Conservation (phyloP, 2,113 vertebrate species). For the Polypterus senegalus region DNA sequence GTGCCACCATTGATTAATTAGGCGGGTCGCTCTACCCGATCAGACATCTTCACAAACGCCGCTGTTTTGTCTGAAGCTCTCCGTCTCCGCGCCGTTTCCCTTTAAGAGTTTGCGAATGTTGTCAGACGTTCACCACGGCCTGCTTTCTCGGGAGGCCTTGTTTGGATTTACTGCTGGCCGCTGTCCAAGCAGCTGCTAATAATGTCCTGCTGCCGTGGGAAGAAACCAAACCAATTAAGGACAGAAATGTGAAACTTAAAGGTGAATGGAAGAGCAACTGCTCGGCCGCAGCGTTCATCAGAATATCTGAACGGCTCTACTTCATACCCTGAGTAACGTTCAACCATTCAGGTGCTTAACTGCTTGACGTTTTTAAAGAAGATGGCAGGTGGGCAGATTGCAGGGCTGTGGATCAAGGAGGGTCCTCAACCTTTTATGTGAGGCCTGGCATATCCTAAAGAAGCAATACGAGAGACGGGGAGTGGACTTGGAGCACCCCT, state of each 20-base stretch:
- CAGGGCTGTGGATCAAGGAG: background rate
- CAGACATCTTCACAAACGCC: background rate
- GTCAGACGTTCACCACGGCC: conserved; percentile 9
- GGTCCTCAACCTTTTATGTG: background rate
- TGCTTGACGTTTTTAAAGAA: background rate
- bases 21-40: background rate
- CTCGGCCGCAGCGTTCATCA: conserved; percentile 2
- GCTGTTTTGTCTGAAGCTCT: background rate
- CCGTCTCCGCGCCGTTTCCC: background rate
- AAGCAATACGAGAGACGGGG: too few relatives aligned
- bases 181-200: conserved; percentile 51
- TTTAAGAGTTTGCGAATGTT: conserved; percentile 7
- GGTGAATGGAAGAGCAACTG: conserved; percentile 13
- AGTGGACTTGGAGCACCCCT: too few relatives aligned
- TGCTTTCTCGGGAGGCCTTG: conserved; percentile 20
- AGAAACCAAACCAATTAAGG: conserved; percentile 41
- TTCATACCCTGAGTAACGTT: background rate
- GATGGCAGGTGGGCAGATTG: background rate
- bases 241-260: conserved; percentile 48
- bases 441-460: background rate
- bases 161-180: conserved; percentile 26
- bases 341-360: background rate
- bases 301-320: conserved; percentile 10
- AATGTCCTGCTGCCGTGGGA: conserved; percentile 39
- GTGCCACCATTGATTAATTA: background rate